A percentile compares a stretch with the other conserved stretches of the same genome.
phyloP scores from a whole-genome alignment of 2,113 vertebrate species.

The Eolophus roseicapilla region DNA sequence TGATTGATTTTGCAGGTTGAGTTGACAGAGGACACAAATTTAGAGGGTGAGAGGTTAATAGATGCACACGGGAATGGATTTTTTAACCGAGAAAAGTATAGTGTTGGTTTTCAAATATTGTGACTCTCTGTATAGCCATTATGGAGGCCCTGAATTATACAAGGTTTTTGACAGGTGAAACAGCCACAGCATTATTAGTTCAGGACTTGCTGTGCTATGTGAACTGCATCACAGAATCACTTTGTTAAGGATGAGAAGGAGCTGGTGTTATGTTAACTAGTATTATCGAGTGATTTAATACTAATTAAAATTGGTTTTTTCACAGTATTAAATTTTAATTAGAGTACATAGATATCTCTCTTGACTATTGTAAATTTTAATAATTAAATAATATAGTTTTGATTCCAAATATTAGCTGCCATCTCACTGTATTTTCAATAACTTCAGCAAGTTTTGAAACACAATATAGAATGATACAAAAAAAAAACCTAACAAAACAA shows the following conservation, averaged over 20 bases:
- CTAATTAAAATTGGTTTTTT: slow-evolving; percentile 11
- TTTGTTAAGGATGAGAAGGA: not conserved
- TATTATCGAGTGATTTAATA: not conserved
- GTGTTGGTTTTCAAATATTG: not conserved
- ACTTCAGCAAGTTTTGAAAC: not conserved
- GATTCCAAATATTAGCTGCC: not conserved
- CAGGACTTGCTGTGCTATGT: not conserved
- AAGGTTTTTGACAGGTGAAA: not conserved
- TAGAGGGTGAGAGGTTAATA: not conserved
- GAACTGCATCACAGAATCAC: not conserved
- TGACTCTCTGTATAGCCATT: not conserved
- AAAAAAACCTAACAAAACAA: not conserved
- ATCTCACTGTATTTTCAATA: not conserved
- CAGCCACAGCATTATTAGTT: not conserved
- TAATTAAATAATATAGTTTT: not conserved
- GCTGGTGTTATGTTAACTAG: not conserved
- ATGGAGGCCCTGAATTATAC: not conserved
- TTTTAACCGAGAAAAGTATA: not conserved
- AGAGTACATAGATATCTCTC: not conserved
- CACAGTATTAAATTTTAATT: slow-evolving; percentile 7
- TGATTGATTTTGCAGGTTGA: not conserved
- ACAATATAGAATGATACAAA: not conserved
- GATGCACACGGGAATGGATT: not conserved
- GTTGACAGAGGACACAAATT: not conserved
- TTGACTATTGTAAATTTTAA: not conserved